phyloP scores from a whole-genome alignment of 2,797 vertebrate species.

The Aplochiton taeniatus region DNA sequence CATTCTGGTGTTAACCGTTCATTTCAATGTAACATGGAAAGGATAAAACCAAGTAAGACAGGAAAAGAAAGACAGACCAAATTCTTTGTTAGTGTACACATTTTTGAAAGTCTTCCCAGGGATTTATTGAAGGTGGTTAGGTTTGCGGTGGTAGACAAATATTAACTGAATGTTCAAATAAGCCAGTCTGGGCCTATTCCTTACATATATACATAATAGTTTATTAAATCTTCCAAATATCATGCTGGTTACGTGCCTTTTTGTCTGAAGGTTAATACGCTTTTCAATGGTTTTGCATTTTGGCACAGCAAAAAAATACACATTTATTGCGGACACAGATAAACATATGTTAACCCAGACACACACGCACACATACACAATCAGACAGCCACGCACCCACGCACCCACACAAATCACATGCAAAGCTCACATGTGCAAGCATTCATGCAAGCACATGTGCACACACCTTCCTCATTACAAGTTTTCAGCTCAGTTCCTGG shows the following conservation, averaged over 20 bases:
- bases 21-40: neutral
- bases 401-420: neutral
- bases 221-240: slow-evolving; percentile 42
- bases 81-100: slow-evolving; percentile 59
- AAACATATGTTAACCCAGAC: slow-evolving; percentile 32
- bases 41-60: neutral
- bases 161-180: slow-evolving; percentile 70
- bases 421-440: slow-evolving; percentile 1
- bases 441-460: slow-evolving; percentile 39
- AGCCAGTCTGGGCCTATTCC: slow-evolving; percentile 44
- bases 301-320: neutral
- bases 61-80: slow-evolving; percentile 22
- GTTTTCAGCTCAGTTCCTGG: slow-evolving; percentile 41
- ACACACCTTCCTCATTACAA: slow-evolving; percentile 65
- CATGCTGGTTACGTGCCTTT: slow-evolving; percentile 31
- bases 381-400: neutral
- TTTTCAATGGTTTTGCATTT: slow-evolving; percentile 39
- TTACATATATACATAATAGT: slow-evolving; percentile 34
- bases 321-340: slow-evolving; percentile 2
- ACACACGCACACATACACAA: slow-evolving; percentile 37
- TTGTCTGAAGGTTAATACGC: slow-evolving; percentile 52
- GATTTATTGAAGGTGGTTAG: slow-evolving; percentile 62
- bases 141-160: slow-evolving; percentile 53
- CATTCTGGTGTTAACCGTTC: neutral
- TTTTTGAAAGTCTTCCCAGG: slow-evolving; percentile 61